A percentile compares a stretch with the other conserved stretches of the same genome.
Conservation (phyloP, 2,113 vertebrate genomes). For the Turdus rufiventris region DNA sequence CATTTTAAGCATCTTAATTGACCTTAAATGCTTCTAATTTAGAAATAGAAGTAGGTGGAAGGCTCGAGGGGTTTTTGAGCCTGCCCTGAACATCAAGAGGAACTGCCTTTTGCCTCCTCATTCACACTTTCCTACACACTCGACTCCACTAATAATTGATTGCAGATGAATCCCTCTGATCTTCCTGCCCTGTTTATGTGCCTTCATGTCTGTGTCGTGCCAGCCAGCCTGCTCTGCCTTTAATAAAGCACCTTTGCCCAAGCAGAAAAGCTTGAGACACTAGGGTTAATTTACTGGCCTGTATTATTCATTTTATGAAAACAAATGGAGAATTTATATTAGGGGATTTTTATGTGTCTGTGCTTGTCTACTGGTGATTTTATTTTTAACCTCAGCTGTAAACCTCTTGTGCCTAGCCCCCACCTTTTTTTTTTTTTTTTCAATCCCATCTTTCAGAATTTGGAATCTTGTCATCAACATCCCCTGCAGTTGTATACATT, state of each 20-base stretch:
- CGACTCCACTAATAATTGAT: background rate
- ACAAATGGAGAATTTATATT: background rate
- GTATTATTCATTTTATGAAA: constrained; percentile 15
- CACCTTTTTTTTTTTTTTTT: background rate
- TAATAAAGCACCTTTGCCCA: background rate
- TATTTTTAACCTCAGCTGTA: constrained; percentile 39
- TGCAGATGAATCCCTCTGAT: background rate
- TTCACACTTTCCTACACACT: constrained; percentile 2
- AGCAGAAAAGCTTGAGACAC: background rate
- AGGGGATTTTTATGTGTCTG: background rate
- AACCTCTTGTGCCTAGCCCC: background rate
- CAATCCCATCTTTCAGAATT: background rate
- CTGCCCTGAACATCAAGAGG: background rate
- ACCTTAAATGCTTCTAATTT: constrained; percentile 51
- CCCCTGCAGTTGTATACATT: background rate
- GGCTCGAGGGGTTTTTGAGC: background rate
- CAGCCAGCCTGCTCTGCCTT: background rate
- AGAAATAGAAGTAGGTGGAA: constrained; percentile 36
- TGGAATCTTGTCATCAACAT: background rate
- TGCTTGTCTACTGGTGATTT: background rate
- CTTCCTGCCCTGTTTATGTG: background rate
- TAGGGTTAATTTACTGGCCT: constrained; percentile 10
- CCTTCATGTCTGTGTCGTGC: background rate
- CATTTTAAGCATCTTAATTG: constrained; percentile 42
- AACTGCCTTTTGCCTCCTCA: background rate